Base-by-base conservation (phyloP, 2,888 invertebrate genomes). In the Plebejus argus region DNA sequence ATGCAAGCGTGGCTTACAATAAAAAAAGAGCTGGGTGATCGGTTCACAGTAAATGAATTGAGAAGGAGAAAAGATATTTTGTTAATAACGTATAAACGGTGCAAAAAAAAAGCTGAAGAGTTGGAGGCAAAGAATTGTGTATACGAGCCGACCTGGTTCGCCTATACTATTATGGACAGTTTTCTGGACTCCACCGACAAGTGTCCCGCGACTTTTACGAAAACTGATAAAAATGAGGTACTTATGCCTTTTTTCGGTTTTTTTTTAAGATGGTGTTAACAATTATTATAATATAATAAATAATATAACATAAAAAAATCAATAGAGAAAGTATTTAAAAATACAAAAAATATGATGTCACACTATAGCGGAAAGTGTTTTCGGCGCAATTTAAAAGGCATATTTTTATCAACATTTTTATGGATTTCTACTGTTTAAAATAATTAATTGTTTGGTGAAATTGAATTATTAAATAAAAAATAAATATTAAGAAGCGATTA, bases 61-160 rank as follows among this genome's bases (percentile, higher is more conserved):
- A 66, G 28, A 66, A 33, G 15, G 66, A 66, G 28, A 18, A 66
- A 66, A 66, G 66, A 66, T 28, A 28, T 33, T 28, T 66, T 66
- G 28, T 33, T 66, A 23, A 18, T 28, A 28, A 66, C 66, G 6
- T 66, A 66, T 12, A 66, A 15, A 66, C 28, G 28, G 66, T 66
- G 66, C 28, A 66, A 66, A 33, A 66, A 66, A 28, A 66, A 15
- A 28, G 66, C 28, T 20, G 66, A 15, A 6, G 66, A 66, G 28
- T 15, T 28, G 28, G 66, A 66, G 66, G 28, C 66, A 20, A 72
- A 7, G 10, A 45, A 76, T 33, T 49, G 45, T 72, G 39, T 61
- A 18, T 76, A 76, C 33, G 33, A 66, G 33, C 66, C 66, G 66
- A 66, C 66, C 66, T 66, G 66, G 66, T 66, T 66, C 15, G 66